phyloP scores from a whole-genome alignment of 2,113 vertebrate genomes.

The Pluvialis apricaria region DNA sequence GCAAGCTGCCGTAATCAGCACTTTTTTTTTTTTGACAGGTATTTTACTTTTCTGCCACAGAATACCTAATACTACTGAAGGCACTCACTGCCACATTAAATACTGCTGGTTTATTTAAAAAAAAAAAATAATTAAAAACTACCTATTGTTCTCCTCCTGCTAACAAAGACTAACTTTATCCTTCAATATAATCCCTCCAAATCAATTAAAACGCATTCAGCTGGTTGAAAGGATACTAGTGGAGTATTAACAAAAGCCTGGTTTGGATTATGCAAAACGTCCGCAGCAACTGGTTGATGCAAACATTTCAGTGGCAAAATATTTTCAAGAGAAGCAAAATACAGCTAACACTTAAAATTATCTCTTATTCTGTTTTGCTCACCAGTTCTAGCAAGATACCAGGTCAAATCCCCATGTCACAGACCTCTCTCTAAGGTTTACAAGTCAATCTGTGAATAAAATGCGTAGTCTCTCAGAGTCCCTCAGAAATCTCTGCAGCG shows the following conservation, averaged over 20 bases:
- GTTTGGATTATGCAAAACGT: slow-evolving; percentile 20
- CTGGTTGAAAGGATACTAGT: neutral
- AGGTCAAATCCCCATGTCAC: neutral
- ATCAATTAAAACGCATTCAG: neutral
- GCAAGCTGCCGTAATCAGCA: slow-evolving; percentile 36
- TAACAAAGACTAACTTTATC: slow-evolving; percentile 27
- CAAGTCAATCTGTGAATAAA: neutral
- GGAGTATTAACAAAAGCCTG: neutral
- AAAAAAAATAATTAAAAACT: neutral
- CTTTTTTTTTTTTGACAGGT: slow-evolving; percentile 64
- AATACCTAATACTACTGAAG: slow-evolving; percentile 1
- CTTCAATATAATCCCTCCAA: slow-evolving; percentile 36
- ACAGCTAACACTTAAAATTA: neutral
- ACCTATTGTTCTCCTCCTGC: neutral
- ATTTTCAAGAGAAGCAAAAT: neutral
- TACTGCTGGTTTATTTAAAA: neutral
- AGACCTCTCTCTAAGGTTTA: neutral
- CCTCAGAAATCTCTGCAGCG: neutral
- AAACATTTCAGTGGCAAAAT: neutral
- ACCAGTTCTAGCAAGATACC: neutral
- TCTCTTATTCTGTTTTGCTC: neutral
- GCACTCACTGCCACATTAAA: neutral
- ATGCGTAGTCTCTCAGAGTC: neutral
- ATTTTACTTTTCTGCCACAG: slow-evolving; percentile 11
- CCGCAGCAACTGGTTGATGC: neutral